Evolutionary conservation across 2,113 vertebrate species (phyloP), one percentile per base, ranked within the genome.

Genomic region (Apteryx mantelli): DNA sequence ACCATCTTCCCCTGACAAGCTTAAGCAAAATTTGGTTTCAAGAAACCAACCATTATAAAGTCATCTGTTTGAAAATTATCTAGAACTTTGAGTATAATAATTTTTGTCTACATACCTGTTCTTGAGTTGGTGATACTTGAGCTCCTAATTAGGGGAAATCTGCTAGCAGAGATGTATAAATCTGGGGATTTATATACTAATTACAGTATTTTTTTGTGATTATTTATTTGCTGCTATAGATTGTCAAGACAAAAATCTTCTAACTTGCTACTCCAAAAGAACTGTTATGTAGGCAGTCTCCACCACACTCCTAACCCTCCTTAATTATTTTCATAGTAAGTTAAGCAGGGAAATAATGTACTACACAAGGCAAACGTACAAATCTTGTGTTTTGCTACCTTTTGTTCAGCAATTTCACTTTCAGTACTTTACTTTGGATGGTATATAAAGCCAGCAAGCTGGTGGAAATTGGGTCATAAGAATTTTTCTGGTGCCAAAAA

Each of bases 401-500:
- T 92, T 88, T 1, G 2, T 81, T 86, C 58, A 83, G 63, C 64
- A 69, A 36, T 86, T 95, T 95, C 83, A 70, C 36, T n/a, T 83
- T 93, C 77, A 52, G 75, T 92, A 17, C 81, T 91, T 90, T 86
- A 76, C 69, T 94, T 91, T 82, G 86, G 74, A 76, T 69, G 38
- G 58, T 73, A 65, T 60, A 66, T 89, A 77, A 95, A 93, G 81
- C 74, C 22, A 92, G 65, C n/a, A 89, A 92, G 77, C 78, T 92
- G 96, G 95, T 96, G 91, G 91, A 95, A 97, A 84, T 82, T 95
- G 88, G 83, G 80, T 95, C 86, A 92, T 60, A 92, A 81, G 86
- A 97, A 92, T 92, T n/a, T 82, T 96, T 93, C 74, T 93, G 56
- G 52, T 86, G 92, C 88, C 95, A 97, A 76, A 91, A 90, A 58